Conservation (phyloP, 2,888 invertebrate genomes). For the Trissoscelio sp. region DNA sequence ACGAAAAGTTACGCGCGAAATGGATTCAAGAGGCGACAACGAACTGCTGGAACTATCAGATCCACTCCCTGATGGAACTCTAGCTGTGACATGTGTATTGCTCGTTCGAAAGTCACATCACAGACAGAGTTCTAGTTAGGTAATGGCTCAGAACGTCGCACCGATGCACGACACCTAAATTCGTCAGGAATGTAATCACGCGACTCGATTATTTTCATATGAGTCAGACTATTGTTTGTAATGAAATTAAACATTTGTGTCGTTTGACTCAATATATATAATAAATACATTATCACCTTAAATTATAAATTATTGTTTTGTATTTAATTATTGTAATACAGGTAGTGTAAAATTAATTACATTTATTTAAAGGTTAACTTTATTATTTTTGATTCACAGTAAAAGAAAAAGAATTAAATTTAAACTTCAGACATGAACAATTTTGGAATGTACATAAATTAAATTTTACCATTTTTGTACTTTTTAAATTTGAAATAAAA, state of each 20-base stretch:
- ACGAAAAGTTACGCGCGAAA: conserved; percentile 28
- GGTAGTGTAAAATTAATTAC: too few species aligned
- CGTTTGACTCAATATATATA: not conserved
- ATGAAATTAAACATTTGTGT: not conserved
- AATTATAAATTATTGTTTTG: too few species aligned
- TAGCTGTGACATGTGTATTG: conserved; percentile 92
- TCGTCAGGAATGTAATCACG: conserved; percentile 19
- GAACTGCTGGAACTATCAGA: conserved; percentile 52
- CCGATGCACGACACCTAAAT: conserved; percentile 14
- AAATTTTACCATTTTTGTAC: too few species aligned
- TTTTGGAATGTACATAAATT: too few species aligned
- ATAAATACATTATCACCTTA: too few species aligned
- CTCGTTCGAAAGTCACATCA: conserved; percentile 89
- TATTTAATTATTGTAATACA: too few species aligned
- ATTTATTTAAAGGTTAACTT: too few species aligned
- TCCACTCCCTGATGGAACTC: conserved; percentile 87
- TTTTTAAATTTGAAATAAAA: too few species aligned
- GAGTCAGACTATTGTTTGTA: not conserved
- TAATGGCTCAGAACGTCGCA: conserved; percentile 78
- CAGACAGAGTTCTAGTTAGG: conserved; percentile 98
- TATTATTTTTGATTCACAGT: too few species aligned
- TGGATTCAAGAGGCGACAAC: conserved; percentile 19
- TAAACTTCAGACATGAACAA: too few species aligned
- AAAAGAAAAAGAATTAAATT: too few species aligned
- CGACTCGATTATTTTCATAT: conserved; percentile 1